phyloP scores from a whole-genome alignment of 2,888 invertebrate species.

The Drosophila suboccidentalis region DNA sequence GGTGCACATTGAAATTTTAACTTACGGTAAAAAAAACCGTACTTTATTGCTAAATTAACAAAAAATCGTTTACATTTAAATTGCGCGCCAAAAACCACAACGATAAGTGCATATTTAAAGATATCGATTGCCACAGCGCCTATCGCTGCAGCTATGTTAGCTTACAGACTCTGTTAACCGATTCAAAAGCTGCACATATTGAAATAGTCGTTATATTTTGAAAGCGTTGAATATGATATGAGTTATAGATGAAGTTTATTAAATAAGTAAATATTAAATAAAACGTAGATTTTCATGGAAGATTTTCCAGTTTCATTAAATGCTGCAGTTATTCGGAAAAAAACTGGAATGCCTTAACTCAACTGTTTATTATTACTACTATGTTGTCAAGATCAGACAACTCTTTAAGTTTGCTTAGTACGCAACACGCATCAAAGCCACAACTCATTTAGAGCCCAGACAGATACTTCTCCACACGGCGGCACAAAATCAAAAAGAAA shows the following conservation, averaged over 20 bases:
- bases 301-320: neutral
- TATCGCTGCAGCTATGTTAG: slow-evolving; percentile 6
- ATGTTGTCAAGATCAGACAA: slow-evolving; percentile 15
- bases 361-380: neutral
- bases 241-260: neutral
- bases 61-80: too few species aligned
- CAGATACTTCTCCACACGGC: slow-evolving; percentile 38
- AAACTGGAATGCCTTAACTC: neutral
- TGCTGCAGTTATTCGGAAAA: neutral
- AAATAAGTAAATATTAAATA: neutral
- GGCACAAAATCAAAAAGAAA: slow-evolving; percentile 9
- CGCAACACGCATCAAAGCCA: slow-evolving; percentile 55
- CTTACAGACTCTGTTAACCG: slow-evolving; percentile 30
- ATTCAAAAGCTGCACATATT: neutral
- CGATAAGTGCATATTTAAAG: neutral
- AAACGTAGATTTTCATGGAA: neutral
- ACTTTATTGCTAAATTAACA: too few species aligned
- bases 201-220: slow-evolving; percentile 14
- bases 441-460: slow-evolving; percentile 66
- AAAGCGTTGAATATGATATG: neutral
- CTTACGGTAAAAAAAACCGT: too few species aligned
- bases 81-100: neutral
- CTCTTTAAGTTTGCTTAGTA: slow-evolving; percentile 36
- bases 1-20: too few species aligned
- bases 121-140: slow-evolving; percentile 23